These are phyloP conservation scores for Neodiprion fabricii DNA, from an alignment of 1,140 invertebrate genomes.

Conservation along the genomic window DNA sequence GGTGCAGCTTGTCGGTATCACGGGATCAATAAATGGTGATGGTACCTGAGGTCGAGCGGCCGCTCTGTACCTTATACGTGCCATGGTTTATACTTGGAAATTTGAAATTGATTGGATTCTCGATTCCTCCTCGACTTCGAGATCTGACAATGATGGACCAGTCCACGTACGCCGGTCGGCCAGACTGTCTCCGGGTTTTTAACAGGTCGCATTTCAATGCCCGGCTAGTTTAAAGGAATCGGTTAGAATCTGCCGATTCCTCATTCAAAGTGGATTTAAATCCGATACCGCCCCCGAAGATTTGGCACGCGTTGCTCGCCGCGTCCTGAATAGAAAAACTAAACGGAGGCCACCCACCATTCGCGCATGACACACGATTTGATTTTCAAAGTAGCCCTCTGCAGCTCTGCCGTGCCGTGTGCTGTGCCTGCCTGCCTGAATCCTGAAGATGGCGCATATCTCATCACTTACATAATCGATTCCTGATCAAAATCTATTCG, in stretches of 20 bases:
- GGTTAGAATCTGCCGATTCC: slow-evolving; percentile 2
- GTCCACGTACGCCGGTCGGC: too few relatives aligned
- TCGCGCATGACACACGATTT: not conserved
- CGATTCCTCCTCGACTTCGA: too few relatives aligned
- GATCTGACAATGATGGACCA: too few relatives aligned
- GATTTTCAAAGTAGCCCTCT: not conserved
- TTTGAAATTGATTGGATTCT: too few relatives aligned
- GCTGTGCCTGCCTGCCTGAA: not conserved
- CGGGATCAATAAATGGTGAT: too few relatives aligned
- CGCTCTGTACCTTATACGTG: too few relatives aligned
- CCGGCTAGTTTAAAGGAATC: not conserved
- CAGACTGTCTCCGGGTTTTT: not conserved
- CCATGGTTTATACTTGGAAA: too few relatives aligned
- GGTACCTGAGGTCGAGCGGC: too few relatives aligned
- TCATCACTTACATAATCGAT: slow-evolving; percentile 5
- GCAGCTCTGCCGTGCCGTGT: not conserved
- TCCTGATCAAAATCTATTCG: not conserved
- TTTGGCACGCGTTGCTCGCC: not conserved
- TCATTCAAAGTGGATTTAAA: slow-evolving; percentile 6
- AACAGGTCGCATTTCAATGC: not conserved
- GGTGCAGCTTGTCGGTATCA: too few relatives aligned
- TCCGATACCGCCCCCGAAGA: slow-evolving; percentile 4
- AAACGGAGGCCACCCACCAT: not conserved
- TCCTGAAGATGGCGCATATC: slow-evolving; percentile 4
- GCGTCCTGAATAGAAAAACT: not conserved